Conservation (phyloP, 2,888 invertebrate genomes). For the Arctia plantaginis region DNA sequence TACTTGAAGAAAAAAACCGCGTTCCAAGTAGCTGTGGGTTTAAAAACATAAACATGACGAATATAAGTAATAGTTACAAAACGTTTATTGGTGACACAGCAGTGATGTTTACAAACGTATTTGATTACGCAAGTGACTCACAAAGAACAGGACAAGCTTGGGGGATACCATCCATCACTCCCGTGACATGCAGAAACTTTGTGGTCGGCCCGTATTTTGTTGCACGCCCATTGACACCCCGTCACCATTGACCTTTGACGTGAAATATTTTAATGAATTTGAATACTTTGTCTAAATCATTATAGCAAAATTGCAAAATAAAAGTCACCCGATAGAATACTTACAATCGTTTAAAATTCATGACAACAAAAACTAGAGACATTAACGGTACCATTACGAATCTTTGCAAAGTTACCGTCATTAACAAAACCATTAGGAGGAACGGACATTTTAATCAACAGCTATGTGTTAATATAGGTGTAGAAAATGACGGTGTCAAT, state of each 20-base stretch:
- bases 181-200: slow-evolving; percentile 79
- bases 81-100: slow-evolving; percentile 55
- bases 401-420: slow-evolving; percentile 54
- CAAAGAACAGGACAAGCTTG: slow-evolving; percentile 60
- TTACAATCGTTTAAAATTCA: slow-evolving; percentile 38
- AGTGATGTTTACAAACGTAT: slow-evolving; percentile 63
- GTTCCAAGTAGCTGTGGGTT: not conserved
- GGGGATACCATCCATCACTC: slow-evolving; percentile 74
- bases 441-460: slow-evolving; percentile 46
- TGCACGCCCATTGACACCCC: slow-evolving; percentile 66
- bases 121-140: slow-evolving; percentile 67
- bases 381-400: slow-evolving; percentile 49
- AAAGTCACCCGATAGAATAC: slow-evolving; percentile 35
- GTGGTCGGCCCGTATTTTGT: slow-evolving; percentile 64
- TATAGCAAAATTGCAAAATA: slow-evolving; percentile 40
- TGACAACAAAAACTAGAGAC: slow-evolving; percentile 28
- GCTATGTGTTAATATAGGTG: slow-evolving; percentile 32
- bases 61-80: slow-evolving; percentile 39
- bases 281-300: slow-evolving; percentile 29
- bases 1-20: not conserved
- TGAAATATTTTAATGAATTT: slow-evolving; percentile 50
- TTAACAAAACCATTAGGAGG: slow-evolving; percentile 56
- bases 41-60: slow-evolving; percentile 2
- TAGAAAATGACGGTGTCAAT: slow-evolving; percentile 55
- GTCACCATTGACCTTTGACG: slow-evolving; percentile 60